These are phyloP conservation scores for Prosopocoilus inquinatus DNA, from an alignment of 2,888 invertebrate genomes.

Conservation along the genomic window DNA sequence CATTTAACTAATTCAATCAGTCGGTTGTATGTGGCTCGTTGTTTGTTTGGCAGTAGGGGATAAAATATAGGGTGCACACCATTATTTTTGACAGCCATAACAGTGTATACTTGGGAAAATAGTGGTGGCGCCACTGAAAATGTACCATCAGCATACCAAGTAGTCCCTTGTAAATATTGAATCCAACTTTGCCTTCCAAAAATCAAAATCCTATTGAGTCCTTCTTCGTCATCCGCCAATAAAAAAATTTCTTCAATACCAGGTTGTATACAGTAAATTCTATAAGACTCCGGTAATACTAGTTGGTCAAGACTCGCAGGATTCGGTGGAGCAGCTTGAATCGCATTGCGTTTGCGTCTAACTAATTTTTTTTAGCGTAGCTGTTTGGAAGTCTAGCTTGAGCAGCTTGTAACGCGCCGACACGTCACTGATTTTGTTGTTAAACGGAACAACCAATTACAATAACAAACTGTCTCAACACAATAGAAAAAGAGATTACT, in stretches of 20 bases:
- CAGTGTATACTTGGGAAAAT: slow-evolving; percentile 1
- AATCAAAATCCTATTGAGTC: slow-evolving; percentile 10
- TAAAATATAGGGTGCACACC: background rate
- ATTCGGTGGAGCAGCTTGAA: background rate
- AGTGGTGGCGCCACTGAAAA: slow-evolving; percentile 3
- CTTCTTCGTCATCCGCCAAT: slow-evolving; percentile 8
- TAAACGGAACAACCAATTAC: too few species aligned
- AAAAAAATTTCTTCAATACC: slow-evolving; percentile 13
- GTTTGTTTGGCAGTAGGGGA: background rate
- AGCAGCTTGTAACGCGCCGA: too few species aligned
- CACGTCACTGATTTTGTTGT: too few species aligned
- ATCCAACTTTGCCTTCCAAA: too few species aligned
- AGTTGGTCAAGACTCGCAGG: slow-evolving; percentile 6
- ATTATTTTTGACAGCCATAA: too few species aligned
- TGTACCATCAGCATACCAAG: slow-evolving; percentile 7
- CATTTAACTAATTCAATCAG: background rate
- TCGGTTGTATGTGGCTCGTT: background rate
- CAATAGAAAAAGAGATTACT: too few species aligned
- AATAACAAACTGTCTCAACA: too few species aligned
- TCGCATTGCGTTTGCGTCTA: slow-evolving; percentile 8
- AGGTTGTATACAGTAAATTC: slow-evolving; percentile 1
- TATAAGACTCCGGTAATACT: slow-evolving; percentile 9
- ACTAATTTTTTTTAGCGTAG: slow-evolving; percentile 12
- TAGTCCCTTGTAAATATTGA: too few species aligned
- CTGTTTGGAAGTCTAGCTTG: slow-evolving; percentile 13